Base-by-base conservation (phyloP, 1,140 invertebrate species). In the Drosophila insularis region DNA sequence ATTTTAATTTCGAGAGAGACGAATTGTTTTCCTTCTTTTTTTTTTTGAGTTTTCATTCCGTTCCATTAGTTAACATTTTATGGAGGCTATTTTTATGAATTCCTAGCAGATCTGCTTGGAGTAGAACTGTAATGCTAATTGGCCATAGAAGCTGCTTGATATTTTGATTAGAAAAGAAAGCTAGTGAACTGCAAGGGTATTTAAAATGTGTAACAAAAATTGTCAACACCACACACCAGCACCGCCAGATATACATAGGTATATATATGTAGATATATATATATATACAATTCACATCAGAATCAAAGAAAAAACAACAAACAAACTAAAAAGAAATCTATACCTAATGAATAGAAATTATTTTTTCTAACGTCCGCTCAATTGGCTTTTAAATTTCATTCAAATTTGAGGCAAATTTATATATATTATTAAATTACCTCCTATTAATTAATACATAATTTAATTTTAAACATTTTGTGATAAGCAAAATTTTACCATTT, bases 401-500 rank as follows among this genome's bases (percentile, higher is more conserved):
- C 14, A 50, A 19, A 50, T 21, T 50, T 50, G 43, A 50, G 43
- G 43, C 17, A 50, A 50, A 50, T 27, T 27, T 27, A 27, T 6
- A 27, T 50, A 50, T 50, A 50, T n/a, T n/a, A 17, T 19, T 46
- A 27, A 27, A 27, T 27, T 27, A 27, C 27, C 27, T 27, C 27
- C 27, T 27, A 50, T 50, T 50, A 63, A 50, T 63, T 50, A 50
- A 50, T 50, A 50, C 11, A 50, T 77, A 81, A 27, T 77, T 80
- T 85, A 76, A 89, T 89, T 90, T 91, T 91, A 77, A 90, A 91
- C 90, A 91, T 91, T 91, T 91, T 91, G 90, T 91, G 89, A 91
- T 91, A 84, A 23, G 63, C 89, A 90, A 91, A 91, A 91, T 91
- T 77, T 27, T 91, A 60, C 78, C 69, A 72, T 89, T 87, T 79